Conservation (phyloP, 2,797 vertebrate species). For the Siniperca undulata region DNA sequence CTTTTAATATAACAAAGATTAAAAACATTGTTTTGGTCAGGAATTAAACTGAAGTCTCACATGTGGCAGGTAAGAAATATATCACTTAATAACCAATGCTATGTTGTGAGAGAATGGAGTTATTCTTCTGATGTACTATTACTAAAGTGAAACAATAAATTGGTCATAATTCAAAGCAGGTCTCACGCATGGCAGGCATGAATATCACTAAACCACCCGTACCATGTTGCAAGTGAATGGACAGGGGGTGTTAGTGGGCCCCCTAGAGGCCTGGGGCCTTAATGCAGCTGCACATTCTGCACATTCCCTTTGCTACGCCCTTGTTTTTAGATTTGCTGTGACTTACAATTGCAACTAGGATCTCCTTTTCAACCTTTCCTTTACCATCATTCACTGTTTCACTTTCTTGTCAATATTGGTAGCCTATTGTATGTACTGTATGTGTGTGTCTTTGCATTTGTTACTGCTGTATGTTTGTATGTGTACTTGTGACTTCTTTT, state of each 20-base stretch:
- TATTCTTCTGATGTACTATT: neutral
- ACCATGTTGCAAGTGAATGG: neutral
- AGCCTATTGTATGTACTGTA: neutral
- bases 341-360: conserved; percentile 10
- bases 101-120: neutral
- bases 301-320: conserved; percentile 43
- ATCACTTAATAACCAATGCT: neutral
- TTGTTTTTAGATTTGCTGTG: conserved; percentile 31
- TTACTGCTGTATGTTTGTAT: neutral
- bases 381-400: neutral
- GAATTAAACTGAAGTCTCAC: neutral
- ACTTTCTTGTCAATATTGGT: neutral
- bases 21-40: neutral
- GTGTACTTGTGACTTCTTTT: conserved; percentile 38
- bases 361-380: conserved; percentile 16
- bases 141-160: neutral
- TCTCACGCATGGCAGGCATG: neutral
- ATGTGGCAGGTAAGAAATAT: neutral
- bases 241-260: neutral
- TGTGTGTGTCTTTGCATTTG: conserved; percentile 8
- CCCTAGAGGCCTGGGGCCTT: neutral
- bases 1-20: neutral
- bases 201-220: neutral
- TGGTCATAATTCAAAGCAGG: neutral
- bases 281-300: neutral